These are phyloP conservation scores for Hirtodrosophila trivittata DNA, from an alignment of 2,888 invertebrate genomes.

Conservation along the genomic window DNA sequence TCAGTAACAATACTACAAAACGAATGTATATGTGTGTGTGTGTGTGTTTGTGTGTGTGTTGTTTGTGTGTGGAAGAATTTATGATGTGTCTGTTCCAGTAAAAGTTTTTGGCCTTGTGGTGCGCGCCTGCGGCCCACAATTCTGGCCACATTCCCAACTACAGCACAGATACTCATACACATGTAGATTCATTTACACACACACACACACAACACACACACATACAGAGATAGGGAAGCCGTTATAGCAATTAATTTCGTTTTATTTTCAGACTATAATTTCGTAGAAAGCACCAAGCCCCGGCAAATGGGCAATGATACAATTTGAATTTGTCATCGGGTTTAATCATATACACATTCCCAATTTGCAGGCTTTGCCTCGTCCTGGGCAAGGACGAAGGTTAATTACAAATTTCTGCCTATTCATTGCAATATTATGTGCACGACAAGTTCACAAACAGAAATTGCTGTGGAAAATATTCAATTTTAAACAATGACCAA, in stretches of 20 bases:
- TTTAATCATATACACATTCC: neutral
- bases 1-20: conserved; percentile 20
- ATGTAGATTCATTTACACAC: conserved; percentile 2
- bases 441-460: no score
- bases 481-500: no score
- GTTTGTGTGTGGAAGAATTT: conserved; percentile 32
- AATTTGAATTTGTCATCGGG: no score
- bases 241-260: conserved; percentile 54
- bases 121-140: conserved; percentile 23
- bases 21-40: conserved; percentile 31
- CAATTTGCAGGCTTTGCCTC: neutral
- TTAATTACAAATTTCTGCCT: no score
- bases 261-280: conserved; percentile 47
- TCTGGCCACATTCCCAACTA: neutral
- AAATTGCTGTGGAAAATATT: no score
- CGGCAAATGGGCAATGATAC: conserved; percentile 6
- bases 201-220: no score
- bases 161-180: conserved; percentile 2
- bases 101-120: conserved; percentile 32
- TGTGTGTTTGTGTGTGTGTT: neutral
- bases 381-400: no score
- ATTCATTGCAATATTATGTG: no score
- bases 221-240: neutral
- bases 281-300: conserved; percentile 16
- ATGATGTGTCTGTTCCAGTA: conserved; percentile 43